These are phyloP conservation scores for Mus minutoides DNA, from an alignment of 2,797 vertebrate species.

Conservation along the genomic window DNA sequence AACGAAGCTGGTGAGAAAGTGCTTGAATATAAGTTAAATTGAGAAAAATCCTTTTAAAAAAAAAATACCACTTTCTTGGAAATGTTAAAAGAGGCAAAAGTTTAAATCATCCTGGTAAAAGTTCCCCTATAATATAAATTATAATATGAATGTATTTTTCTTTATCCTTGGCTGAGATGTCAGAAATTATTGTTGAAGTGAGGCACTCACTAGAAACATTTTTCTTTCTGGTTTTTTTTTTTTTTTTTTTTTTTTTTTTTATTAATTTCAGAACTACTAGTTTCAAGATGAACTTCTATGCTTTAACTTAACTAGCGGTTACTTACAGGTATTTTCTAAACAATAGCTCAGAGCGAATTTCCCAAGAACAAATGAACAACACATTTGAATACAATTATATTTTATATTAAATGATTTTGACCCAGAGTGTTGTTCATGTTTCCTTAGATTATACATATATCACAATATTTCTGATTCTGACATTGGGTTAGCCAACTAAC, in stretches of 20 bases:
- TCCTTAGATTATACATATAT: not conserved
- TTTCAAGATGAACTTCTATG: not conserved
- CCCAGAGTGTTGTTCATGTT: not conserved
- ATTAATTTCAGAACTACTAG: not conserved
- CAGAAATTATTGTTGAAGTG: not conserved
- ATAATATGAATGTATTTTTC: not conserved
- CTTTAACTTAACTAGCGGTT: conserved; percentile 30
- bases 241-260: not conserved
- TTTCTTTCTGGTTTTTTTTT: not conserved
- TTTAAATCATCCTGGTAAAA: not conserved
- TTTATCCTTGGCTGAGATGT: not conserved
- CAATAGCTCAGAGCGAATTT: not conserved
- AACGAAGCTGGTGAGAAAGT: not conserved
- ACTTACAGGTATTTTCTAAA: not conserved
- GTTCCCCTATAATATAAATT: not conserved
- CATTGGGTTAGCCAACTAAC: conserved; percentile 44
- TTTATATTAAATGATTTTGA: conserved; percentile 22
- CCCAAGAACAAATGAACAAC: not conserved
- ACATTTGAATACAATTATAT: conserved; percentile 12
- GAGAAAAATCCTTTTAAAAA: not conserved
- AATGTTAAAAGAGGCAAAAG: not conserved
- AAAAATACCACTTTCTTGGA: not conserved
- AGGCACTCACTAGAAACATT: not conserved
- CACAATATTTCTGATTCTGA: conserved; percentile 44
- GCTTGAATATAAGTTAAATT: not conserved